Percentiles rank a stretch among this genome's conserved stretches.
Conservation (phyloP, 1,140 invertebrate species). For the Centruroides vittatus region DNA sequence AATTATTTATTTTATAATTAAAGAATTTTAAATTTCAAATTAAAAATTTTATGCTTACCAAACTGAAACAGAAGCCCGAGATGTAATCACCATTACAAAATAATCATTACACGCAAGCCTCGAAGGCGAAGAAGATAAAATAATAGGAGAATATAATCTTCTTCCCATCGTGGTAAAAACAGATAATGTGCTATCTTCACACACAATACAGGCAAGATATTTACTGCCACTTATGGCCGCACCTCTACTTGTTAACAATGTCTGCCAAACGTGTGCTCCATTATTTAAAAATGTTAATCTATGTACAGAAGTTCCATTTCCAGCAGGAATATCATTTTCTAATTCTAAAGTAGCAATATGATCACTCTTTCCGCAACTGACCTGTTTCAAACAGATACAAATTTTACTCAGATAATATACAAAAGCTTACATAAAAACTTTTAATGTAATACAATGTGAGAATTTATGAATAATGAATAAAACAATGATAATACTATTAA, state of each 20-base stretch:
- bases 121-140: constrained; percentile 38
- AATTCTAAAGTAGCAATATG: constrained; percentile 20
- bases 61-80: constrained; percentile 27
- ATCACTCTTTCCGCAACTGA: constrained; percentile 1
- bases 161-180: constrained; percentile 40
- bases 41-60: constrained; percentile 19
- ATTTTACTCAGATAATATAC: not conserved
- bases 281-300: constrained; percentile 21
- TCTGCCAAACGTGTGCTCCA: constrained; percentile 23
- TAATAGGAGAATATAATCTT: constrained; percentile 44
- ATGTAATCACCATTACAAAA: constrained; percentile 29
- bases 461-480: too few relatives aligned
- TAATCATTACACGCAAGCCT: constrained; percentile 22
- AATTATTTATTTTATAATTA: too few relatives aligned
- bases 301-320: constrained; percentile 20
- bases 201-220: constrained; percentile 32
- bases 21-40: too few relatives aligned
- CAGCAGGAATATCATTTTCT: constrained; percentile 23
- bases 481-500: too few relatives aligned
- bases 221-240: constrained; percentile 22
- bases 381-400: not conserved
- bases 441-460: too few relatives aligned
- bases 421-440: not conserved
- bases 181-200: constrained; percentile 49
- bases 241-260: constrained; percentile 22